These are phyloP conservation scores for Gambusia affinis DNA, from an alignment of 2,113 vertebrate species.

Conservation along the genomic window DNA sequence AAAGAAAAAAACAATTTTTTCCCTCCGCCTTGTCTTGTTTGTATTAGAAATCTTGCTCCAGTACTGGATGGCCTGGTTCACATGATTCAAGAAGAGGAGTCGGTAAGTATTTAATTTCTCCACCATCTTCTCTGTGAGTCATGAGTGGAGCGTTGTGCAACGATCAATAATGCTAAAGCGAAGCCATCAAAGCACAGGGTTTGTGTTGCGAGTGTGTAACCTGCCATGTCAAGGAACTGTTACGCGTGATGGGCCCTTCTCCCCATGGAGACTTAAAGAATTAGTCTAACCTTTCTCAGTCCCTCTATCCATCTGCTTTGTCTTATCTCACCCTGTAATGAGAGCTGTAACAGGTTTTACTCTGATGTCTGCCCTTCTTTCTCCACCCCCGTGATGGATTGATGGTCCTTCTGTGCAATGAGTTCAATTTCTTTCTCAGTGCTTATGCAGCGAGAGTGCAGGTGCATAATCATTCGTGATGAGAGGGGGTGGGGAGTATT, in stretches of 20 bases:
- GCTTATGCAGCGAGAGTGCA: background rate
- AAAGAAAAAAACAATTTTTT: background rate
- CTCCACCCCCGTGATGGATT: conserved; percentile 33
- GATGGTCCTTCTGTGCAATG: conserved; percentile 33
- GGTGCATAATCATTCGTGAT: conserved; percentile 11
- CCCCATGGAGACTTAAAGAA: background rate
- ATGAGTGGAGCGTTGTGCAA: background rate
- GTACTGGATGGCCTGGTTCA: conserved; percentile 97
- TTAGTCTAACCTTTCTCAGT: background rate
- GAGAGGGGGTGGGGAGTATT: background rate
- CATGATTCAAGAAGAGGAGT: conserved; percentile 98
- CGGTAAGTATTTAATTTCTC: conserved; percentile 82
- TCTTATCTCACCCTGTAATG: conserved; percentile 34
- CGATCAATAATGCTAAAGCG: conserved; percentile 10
- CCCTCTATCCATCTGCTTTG: conserved; percentile 15
- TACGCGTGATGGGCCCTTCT: background rate
- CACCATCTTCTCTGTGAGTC: background rate
- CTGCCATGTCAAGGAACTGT: background rate
- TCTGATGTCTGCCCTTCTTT: conserved; percentile 20
- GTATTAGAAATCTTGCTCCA: conserved; percentile 90
- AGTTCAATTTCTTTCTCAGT: conserved; percentile 19
- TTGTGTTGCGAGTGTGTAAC: background rate
- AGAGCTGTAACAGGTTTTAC: conserved; percentile 32
- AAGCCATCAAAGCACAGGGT: background rate
- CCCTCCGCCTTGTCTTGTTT: conserved; percentile 33